Conservation (phyloP, 35 echinoderm and acorn worm genomes). For the Nesometra sesokonis region DNA sequence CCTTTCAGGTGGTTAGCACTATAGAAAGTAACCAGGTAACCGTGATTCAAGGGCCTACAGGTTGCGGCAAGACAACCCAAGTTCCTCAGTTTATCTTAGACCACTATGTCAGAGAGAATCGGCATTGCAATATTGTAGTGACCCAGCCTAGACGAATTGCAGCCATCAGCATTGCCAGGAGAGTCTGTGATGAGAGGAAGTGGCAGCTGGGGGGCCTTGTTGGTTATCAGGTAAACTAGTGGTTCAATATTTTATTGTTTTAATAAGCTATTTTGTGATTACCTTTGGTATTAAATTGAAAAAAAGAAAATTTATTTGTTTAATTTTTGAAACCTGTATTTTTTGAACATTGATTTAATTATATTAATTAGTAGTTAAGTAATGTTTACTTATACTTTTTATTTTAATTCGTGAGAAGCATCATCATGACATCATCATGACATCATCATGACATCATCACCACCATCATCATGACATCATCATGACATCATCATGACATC, state of each 20-base stretch:
- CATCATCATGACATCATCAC: no score
- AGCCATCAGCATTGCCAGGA: constrained; percentile 88
- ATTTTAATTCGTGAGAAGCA: no score
- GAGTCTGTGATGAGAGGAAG: constrained; percentile 77
- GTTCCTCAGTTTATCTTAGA: constrained; percentile 94
- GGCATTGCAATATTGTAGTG: constrained; percentile 94
- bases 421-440: no score
- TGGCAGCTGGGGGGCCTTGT: constrained; percentile 93
- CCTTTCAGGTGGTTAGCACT: constrained; percentile 81
- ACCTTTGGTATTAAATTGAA: neutral
- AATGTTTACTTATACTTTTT: no score
- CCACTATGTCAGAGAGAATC: constrained; percentile 56
- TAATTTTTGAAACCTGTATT: neutral
- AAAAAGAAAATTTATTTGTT: neutral
- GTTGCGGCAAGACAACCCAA: constrained; percentile 93
- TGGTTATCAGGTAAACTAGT: constrained; percentile 69
- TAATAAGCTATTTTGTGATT: no score
- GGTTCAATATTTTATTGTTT: no score
- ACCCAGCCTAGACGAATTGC: constrained; percentile 94
- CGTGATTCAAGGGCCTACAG: constrained; percentile 79
- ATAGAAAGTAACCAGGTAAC: constrained; percentile 82
- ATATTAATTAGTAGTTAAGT: no score
- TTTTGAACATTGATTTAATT: no score
- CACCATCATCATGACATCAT: no score
- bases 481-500: no score